Percentiles rank a stretch among this genome's conserved stretches.
These are phyloP conservation scores for Trididemnum clinides DNA, from an alignment of 23 tunicate species.

Conservation along the genomic window DNA sequence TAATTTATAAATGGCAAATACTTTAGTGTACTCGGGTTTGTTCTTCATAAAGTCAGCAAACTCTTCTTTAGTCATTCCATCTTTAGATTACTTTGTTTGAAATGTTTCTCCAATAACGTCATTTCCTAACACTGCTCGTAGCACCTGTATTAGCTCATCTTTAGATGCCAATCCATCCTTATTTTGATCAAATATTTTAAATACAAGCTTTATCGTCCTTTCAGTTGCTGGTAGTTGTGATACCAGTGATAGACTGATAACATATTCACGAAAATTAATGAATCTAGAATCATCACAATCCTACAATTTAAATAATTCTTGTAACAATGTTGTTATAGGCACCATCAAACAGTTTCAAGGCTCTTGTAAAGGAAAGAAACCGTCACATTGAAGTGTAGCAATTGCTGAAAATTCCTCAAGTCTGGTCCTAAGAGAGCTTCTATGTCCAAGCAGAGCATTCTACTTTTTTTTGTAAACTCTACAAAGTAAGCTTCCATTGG, in stretches of 20 bases:
- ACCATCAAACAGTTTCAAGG: slow-evolving; percentile 57
- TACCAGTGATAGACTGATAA: slow-evolving; percentile 80
- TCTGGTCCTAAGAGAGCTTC: slow-evolving; percentile 51
- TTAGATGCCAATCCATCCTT: slow-evolving; percentile 51
- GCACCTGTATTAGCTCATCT: slow-evolving; percentile 67
- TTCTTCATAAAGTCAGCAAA: slow-evolving; percentile 54
- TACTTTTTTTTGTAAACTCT: slow-evolving; percentile 72
- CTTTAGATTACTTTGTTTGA: not conserved
- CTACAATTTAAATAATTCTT: slow-evolving; percentile 80
- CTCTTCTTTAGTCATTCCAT: slow-evolving; percentile 46
- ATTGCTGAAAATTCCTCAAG: slow-evolving; percentile 66
- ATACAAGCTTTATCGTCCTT: slow-evolving; percentile 66
- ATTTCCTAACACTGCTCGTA: slow-evolving; percentile 49
- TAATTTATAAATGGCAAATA: too few species aligned
- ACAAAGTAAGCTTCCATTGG: slow-evolving; percentile 80
- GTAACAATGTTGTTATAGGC: slow-evolving; percentile 57
- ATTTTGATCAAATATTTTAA: slow-evolving; percentile 81
- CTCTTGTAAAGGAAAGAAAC: slow-evolving; percentile 55
- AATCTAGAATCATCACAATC: slow-evolving; percentile 65
- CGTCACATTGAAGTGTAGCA: slow-evolving; percentile 38
- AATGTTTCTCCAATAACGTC: slow-evolving; percentile 47
- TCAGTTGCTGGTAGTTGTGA: slow-evolving; percentile 76
- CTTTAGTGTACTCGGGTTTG: slow-evolving; percentile 82
- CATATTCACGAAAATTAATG: slow-evolving; percentile 88
- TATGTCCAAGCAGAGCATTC: slow-evolving; percentile 58